A percentile compares a stretch with the other conserved stretches of the same genome.
These are phyloP conservation scores for Orius insidiosus DNA, from an alignment of 1,140 invertebrate species.

Conservation along the genomic window DNA sequence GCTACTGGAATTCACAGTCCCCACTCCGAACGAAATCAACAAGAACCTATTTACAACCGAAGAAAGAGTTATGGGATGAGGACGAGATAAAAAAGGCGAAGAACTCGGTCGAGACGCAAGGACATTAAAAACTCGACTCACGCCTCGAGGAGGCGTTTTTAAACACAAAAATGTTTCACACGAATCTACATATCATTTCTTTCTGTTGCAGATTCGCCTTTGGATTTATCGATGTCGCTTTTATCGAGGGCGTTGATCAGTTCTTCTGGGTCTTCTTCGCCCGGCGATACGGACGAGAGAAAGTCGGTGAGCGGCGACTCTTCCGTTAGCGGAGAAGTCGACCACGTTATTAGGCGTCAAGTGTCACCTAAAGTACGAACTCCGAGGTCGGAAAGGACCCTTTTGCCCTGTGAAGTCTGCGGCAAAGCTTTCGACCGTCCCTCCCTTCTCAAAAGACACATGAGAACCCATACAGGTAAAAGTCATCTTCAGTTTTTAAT, in stretches of 20 bases:
- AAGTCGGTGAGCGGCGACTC: constrained; percentile 66
- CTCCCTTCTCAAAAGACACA: constrained; percentile 66
- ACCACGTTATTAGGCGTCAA: constrained; percentile 29
- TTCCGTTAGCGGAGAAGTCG: constrained; percentile 34
- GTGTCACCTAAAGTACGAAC: constrained; percentile 23
- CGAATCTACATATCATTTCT: neutral
- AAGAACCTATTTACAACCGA: no score
- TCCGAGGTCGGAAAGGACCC: constrained; percentile 31
- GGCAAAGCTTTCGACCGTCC: constrained; percentile 83
- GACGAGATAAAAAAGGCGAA: no score
- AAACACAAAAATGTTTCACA: no score
- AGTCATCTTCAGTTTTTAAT: no score
- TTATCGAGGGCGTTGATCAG: constrained; percentile 35
- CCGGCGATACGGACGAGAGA: constrained; percentile 47
- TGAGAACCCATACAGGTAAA: constrained; percentile 71
- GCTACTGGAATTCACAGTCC: constrained; percentile 8
- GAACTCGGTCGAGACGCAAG: constrained; percentile 1
- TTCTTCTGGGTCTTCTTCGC: constrained; percentile 29
- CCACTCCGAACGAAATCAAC: no score
- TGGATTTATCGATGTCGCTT: constrained; percentile 65
- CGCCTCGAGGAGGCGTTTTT: neutral
- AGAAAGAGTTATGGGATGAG: no score
- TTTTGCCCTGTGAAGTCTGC: constrained; percentile 71
- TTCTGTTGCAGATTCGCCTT: constrained; percentile 48
- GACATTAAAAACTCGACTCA: neutral